A percentile compares a stretch with the other conserved stretches of the same genome.
phyloP scores from a whole-genome alignment of 2,113 vertebrate species.

The Hepsetus odoe region DNA sequence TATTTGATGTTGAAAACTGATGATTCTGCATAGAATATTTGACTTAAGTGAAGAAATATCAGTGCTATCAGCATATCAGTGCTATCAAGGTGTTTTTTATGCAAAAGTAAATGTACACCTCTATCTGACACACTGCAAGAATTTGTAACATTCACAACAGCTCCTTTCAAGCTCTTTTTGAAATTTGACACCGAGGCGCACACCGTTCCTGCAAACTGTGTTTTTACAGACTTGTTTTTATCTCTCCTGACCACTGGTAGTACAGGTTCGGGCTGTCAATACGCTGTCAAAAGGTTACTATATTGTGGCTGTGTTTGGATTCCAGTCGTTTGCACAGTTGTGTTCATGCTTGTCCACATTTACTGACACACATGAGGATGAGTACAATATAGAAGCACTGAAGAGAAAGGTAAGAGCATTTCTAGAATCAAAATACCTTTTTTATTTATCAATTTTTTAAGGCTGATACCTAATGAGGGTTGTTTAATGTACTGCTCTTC shows the following conservation, averaged over 20 bases:
- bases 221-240: constrained; percentile 13
- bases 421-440: no score
- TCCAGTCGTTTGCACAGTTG: constrained; percentile 26
- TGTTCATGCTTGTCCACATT: constrained; percentile 46
- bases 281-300: constrained; percentile 40
- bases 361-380: not conserved
- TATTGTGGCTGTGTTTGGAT: constrained; percentile 53
- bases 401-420: constrained; percentile 20
- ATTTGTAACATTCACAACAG: not conserved
- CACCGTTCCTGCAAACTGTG: constrained; percentile 1
- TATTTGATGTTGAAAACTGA: no score
- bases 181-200: constrained; percentile 20
- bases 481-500: no score
- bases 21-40: no score
- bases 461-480: no score
- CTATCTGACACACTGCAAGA: not conserved
- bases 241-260: constrained; percentile 64
- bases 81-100: not conserved
- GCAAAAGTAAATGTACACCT: not conserved
- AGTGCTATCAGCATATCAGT: no score
- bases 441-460: no score
- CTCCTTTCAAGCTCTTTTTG: constrained; percentile 3
- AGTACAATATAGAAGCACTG: not conserved
- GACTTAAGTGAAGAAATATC: no score
- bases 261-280: constrained; percentile 64